A percentile compares a stretch with the other conserved stretches of the same genome.
These are phyloP conservation scores for Labrus mixtus DNA, from an alignment of 2,113 vertebrate genomes.

Conservation along the genomic window DNA sequence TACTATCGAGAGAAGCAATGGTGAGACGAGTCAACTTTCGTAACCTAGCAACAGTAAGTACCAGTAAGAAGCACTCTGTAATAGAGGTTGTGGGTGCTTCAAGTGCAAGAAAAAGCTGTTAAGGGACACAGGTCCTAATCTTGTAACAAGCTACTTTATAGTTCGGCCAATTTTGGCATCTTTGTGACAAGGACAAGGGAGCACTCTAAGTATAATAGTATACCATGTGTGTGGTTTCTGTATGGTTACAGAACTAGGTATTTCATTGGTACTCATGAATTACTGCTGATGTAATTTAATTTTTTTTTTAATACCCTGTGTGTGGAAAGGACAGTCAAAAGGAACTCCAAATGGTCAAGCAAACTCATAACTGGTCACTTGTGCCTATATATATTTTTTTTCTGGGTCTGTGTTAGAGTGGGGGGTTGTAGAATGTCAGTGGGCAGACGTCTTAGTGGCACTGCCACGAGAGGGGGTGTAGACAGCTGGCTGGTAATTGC, in stretches of 20 bases:
- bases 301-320: background rate
- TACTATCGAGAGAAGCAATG: no score
- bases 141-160: background rate
- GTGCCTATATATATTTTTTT: background rate
- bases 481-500: conserved; percentile 89
- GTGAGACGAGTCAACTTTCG: no score
- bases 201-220: background rate
- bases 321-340: background rate
- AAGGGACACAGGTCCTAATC: background rate
- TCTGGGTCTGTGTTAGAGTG: background rate
- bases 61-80: no score
- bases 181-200: background rate
- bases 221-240: background rate
- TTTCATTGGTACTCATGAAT: background rate
- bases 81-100: no score
- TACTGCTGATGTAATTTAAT: background rate
- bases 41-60: no score
- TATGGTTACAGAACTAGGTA: background rate
- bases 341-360: background rate
- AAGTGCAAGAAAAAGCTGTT: no score
- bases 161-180: background rate
- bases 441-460: conserved; percentile 31
- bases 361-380: background rate
- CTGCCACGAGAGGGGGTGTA: conserved; percentile 75
- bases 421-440: conserved; percentile 16